Conservation (phyloP, 2,113 vertebrate genomes). For the Zapornia atra region DNA sequence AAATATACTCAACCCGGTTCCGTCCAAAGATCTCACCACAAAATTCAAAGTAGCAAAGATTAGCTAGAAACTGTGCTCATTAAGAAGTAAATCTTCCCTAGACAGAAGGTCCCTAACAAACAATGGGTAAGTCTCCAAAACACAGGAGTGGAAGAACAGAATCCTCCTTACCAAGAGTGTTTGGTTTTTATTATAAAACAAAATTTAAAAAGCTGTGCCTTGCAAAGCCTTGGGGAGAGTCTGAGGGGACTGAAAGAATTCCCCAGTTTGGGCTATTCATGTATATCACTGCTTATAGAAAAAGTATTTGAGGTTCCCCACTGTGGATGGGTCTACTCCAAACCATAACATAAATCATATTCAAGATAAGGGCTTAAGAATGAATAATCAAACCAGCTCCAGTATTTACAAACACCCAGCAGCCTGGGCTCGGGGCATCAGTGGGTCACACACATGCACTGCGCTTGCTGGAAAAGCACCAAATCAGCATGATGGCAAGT, state of each 20-base stretch:
- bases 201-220: neutral
- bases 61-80: neutral
- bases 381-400: neutral
- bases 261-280: neutral
- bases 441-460: neutral
- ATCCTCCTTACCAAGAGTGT: neutral
- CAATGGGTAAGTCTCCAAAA: neutral
- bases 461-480: rapidly evolving
- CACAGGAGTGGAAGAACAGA: neutral
- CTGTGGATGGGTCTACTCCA: neutral
- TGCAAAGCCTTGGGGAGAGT: neutral
- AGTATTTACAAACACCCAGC: neutral
- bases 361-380: neutral
- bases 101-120: neutral
- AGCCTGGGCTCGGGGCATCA: rapidly evolving
- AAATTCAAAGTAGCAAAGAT: neutral
- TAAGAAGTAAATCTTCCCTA: neutral
- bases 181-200: neutral
- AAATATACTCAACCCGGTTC: neutral
- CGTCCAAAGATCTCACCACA: neutral
- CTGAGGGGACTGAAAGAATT: neutral
- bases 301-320: neutral
- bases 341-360: neutral
- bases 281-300: neutral
- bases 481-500: rapidly evolving